Evolutionary conservation across 2,113 vertebrate genomes (phyloP).

Genomic region (Aplodontia rufa): DNA sequence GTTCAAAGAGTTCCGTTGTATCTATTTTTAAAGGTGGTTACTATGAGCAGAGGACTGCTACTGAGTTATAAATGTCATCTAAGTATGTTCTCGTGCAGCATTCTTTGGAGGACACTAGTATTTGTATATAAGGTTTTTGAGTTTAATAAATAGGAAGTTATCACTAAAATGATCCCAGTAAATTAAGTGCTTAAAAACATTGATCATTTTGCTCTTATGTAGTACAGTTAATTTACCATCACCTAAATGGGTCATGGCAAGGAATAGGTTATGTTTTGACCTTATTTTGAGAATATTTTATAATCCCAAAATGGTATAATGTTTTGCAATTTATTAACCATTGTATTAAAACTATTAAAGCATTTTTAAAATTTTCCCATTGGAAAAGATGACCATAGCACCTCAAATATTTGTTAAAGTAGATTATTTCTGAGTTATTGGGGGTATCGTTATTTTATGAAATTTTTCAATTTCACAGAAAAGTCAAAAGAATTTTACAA

Average conservation of each 20-base stretch:
- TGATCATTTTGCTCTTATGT: not conserved
- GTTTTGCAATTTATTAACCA: not conserved
- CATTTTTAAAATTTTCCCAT: not conserved
- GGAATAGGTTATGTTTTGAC: not conserved
- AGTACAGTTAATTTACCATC: not conserved
- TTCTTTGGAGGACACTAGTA: constrained; percentile 52
- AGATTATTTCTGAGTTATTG: not conserved
- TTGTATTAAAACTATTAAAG: constrained; percentile 38
- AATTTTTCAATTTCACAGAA: no score
- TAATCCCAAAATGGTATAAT: not conserved
- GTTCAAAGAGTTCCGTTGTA: constrained; percentile 80
- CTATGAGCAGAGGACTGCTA: constrained; percentile 65
- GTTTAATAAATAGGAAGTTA: not conserved
- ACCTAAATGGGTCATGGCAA: not conserved
- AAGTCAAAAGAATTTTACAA: no score
- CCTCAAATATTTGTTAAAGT: constrained; percentile 1
- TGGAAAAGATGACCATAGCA: not conserved
- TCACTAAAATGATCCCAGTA: not conserved
- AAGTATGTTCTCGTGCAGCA: constrained; percentile 58
- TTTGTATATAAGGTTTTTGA: not conserved
- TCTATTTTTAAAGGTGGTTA: constrained; percentile 82
- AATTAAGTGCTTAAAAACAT: not conserved
- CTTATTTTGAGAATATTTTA: constrained; percentile 15
- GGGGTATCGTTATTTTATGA: not conserved
- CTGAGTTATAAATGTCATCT: constrained; percentile 60